Base-by-base conservation (phyloP, 1,140 invertebrate genomes). In the Piezodorus guildinii region DNA sequence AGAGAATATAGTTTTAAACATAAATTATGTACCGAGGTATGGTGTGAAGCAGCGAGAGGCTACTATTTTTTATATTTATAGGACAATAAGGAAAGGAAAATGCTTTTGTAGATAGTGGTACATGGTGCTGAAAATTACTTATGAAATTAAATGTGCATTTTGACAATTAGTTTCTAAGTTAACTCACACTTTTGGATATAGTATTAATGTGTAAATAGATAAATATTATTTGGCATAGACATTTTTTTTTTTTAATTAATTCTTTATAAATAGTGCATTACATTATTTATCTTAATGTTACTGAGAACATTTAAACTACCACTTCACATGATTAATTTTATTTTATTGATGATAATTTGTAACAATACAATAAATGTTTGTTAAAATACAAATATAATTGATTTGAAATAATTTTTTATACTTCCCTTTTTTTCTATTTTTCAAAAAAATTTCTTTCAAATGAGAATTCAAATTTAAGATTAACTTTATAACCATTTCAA, bases 11-110 rank as follows among this genome's bases (percentile, higher is more conserved):
- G 9, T 39, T 49, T 49, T 49, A 49, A 49, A 17, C 3, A 5
- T 49, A 49, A 49, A 21, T 49, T 4, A 49, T 49, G 46, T 49
- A 49, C 21, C 16, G 34, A 49, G 46, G 46, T 9, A 16, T 23
- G 52, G 23, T 27, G 2, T 49, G 19, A 56, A 23, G 52, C 52
- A 8, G 52, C 5, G 52, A 56, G 52, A 56, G 52, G 52, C 52
- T 56, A 56, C 27, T 56, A 56, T 56, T 56, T 56, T 49, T 56
- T 23, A 23, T 23, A 49, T 21, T 17, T 49, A 2, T 49, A 49
- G 46, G 46, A 17, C 21, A 49, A 19, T 49, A 49, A 49, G 46
- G 46, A 49, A 49, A 19, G 5, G 46, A 5, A 19, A 5, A 19
- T 49, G 46, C 21, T 49, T 49, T 49, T n/a, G 6, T 49, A 49